Percentiles rank a stretch among this genome's conserved stretches.
Conservation (phyloP, 2,888 invertebrate genomes). For the Eilema depressum region DNA sequence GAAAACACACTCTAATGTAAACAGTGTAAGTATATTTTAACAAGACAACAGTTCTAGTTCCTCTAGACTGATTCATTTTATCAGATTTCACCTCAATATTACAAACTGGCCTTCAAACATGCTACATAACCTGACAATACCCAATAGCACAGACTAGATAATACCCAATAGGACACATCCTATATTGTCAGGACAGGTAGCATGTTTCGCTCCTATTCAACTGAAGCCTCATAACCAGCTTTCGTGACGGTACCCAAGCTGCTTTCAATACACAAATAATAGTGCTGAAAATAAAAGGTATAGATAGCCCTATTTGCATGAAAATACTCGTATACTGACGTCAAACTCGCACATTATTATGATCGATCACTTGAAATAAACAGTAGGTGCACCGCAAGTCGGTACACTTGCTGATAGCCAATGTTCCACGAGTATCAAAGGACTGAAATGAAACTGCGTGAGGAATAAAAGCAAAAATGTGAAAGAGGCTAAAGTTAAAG, state of each 20-base stretch:
- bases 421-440: too few species aligned
- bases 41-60: neutral
- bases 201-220: conserved; percentile 47
- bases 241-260: conserved; percentile 40
- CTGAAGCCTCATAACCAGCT: conserved; percentile 28
- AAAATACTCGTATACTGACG: neutral
- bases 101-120: neutral
- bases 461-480: too few species aligned
- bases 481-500: too few species aligned
- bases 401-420: too few species aligned
- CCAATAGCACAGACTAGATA: conserved; percentile 23
- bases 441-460: too few species aligned
- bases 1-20: neutral
- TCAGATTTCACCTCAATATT: neutral
- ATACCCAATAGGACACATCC: conserved; percentile 32
- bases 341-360: neutral
- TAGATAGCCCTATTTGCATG: neutral
- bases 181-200: conserved; percentile 48
- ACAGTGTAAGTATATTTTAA: neutral
- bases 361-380: neutral
- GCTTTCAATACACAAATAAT: conserved; percentile 27
- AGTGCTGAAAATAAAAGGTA: neutral
- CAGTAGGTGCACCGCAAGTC: too few species aligned
- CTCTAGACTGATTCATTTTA: too few species aligned
- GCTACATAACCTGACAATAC: conserved; percentile 5